Evolutionary conservation across 2,888 invertebrate species (phyloP).

Genomic region (Protodeltote pygarga): DNA sequence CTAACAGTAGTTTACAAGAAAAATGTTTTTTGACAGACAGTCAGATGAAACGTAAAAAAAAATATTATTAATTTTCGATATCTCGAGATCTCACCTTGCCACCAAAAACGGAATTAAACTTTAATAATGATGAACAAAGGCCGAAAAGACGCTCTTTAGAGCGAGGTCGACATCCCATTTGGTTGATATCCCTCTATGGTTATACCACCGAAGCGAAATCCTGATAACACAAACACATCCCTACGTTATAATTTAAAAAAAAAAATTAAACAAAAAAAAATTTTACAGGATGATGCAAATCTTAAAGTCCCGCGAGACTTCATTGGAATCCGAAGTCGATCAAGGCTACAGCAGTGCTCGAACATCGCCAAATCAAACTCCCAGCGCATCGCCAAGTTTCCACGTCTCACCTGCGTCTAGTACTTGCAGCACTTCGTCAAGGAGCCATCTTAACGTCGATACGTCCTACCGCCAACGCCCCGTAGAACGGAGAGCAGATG

Average conservation of each 20-base stretch:
- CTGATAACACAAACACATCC: constrained; percentile 45
- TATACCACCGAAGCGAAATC: constrained; percentile 77
- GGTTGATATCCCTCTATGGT: constrained; percentile 79
- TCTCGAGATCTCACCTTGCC: too few relatives aligned
- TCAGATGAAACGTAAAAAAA: too few relatives aligned
- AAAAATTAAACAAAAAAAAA: background rate
- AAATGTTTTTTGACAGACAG: too few relatives aligned
- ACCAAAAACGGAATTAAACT: too few relatives aligned
- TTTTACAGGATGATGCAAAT: constrained; percentile 80
- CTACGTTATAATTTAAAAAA: background rate
- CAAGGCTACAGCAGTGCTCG: constrained; percentile 78
- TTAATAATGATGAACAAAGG: constrained; percentile 67
- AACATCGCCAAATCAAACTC: constrained; percentile 74
- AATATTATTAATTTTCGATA: too few relatives aligned
- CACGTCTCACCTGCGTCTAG: constrained; percentile 68
- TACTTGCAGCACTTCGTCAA: constrained; percentile 64
- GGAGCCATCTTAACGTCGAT: constrained; percentile 54
- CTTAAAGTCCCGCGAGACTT: constrained; percentile 69
- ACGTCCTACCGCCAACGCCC: constrained; percentile 63
- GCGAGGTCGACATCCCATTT: constrained; percentile 72
- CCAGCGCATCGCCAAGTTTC: constrained; percentile 68
- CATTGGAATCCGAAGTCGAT: constrained; percentile 67
- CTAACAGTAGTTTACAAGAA: too few relatives aligned
- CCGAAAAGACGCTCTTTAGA: constrained; percentile 61
- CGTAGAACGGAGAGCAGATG: constrained; percentile 45